These are phyloP conservation scores for Auanema sp. DNA, from an alignment of 2,888 invertebrate genomes.

Conservation along the genomic window DNA sequence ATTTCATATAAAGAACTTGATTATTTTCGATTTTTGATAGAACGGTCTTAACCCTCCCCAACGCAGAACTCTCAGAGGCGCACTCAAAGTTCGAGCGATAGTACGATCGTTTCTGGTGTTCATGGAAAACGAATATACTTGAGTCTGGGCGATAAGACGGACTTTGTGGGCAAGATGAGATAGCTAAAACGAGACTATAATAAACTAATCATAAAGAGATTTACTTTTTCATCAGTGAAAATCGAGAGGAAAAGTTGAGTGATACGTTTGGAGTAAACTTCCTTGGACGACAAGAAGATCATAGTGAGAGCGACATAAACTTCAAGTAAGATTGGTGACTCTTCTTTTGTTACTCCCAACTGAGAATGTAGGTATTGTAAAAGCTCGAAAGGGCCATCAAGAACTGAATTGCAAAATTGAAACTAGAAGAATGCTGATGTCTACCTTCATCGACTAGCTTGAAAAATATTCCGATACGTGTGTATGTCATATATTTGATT, in stretches of 20 bases:
- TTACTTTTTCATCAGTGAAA: constrained; percentile 23
- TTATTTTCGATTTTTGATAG: constrained; percentile 5
- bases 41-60: constrained; percentile 13
- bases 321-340: not conserved
- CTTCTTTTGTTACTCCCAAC: not conserved
- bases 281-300: constrained; percentile 11
- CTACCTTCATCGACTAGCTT: not conserved
- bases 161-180: constrained; percentile 5
- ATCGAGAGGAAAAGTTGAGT: constrained; percentile 23
- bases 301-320: constrained; percentile 9
- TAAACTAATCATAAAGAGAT: not conserved
- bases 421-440: not conserved
- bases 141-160: constrained; percentile 4
- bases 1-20: constrained; percentile 1
- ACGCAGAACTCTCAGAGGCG: not conserved
- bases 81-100: not conserved
- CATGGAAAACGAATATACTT: constrained; percentile 10
- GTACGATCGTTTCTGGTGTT: constrained; percentile 7
- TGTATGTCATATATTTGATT: constrained; percentile 1
- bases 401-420: not conserved
- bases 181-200: not conserved
- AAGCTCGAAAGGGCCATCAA: not conserved
- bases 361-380: constrained; percentile 6
- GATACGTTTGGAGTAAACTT: constrained; percentile 16
- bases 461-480: not conserved